These are phyloP conservation scores for Diarsia dahlii DNA, from an alignment of 2,888 invertebrate genomes.

Conservation along the genomic window DNA sequence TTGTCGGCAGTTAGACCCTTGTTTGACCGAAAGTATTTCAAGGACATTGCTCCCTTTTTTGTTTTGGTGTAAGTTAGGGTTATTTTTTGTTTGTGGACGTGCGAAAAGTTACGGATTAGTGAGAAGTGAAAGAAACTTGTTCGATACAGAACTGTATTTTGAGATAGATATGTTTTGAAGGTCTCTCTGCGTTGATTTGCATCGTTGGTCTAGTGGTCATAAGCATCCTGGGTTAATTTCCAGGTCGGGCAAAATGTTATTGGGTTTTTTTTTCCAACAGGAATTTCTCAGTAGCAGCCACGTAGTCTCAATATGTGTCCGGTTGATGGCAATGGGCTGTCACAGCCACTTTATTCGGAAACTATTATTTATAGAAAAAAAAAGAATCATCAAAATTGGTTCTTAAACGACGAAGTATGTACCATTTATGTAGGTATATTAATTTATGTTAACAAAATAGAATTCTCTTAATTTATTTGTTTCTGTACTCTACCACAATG, in stretches of 20 bases:
- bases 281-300: too few relatives aligned
- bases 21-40: slow-evolving; percentile 26
- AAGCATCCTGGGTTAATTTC: not conserved
- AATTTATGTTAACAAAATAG: too few relatives aligned
- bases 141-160: not conserved
- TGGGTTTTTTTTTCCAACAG: too few relatives aligned
- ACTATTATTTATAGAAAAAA: too few relatives aligned
- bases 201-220: not conserved
- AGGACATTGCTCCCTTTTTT: slow-evolving; percentile 37
- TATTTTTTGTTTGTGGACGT: not conserved
- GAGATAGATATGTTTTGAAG: not conserved
- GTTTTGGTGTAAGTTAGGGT: not conserved
- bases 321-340: too few relatives aligned
- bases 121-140: not conserved
- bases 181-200: not conserved
- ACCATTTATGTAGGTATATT: too few relatives aligned
- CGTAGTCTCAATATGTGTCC: too few relatives aligned
- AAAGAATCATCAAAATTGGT: too few relatives aligned
- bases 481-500: too few relatives aligned
- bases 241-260: not conserved
- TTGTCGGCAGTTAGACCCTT: slow-evolving; percentile 22
- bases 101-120: not conserved
- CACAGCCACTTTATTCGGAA: too few relatives aligned
- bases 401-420: too few relatives aligned
- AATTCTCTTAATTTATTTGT: too few relatives aligned